A percentile compares a stretch with the other conserved stretches of the same genome.
Evolutionary conservation across 2,888 invertebrate genomes (phyloP).

Genomic region (Erannis defoliaria): DNA sequence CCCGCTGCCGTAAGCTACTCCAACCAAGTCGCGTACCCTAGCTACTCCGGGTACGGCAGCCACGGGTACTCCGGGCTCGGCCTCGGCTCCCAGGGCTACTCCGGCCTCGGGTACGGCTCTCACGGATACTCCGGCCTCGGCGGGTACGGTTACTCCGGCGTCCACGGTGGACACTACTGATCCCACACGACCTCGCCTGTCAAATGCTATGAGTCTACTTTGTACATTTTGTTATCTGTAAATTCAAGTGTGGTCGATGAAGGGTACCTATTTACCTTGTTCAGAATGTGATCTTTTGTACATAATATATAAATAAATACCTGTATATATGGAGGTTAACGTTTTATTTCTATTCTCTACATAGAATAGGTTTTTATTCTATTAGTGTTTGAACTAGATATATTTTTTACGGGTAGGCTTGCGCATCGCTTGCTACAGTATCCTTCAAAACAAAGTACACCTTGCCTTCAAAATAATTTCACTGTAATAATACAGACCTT

Average conservation of each 20-base stretch:
- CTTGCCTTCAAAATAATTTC: no score
- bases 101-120: slow-evolving; percentile 40
- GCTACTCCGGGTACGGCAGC: slow-evolving; percentile 36
- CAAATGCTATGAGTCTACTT: slow-evolving; percentile 35
- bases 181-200: slow-evolving; percentile 12
- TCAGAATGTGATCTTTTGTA: slow-evolving; percentile 42
- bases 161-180: slow-evolving; percentile 62
- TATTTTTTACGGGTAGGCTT: no score
- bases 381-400: no score
- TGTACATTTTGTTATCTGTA: slow-evolving; percentile 26
- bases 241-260: slow-evolving; percentile 35
- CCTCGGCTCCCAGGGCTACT: slow-evolving; percentile 50
- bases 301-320: slow-evolving; percentile 41
- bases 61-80: slow-evolving; percentile 16
- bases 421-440: no score
- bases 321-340: slow-evolving; percentile 31
- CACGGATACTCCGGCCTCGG: slow-evolving; percentile 47
- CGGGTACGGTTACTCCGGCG: slow-evolving; percentile 23
- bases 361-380: neutral
- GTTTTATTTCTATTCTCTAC: neutral
- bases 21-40: slow-evolving; percentile 57
- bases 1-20: slow-evolving; percentile 58
- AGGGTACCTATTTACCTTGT: slow-evolving; percentile 37
- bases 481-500: no score
- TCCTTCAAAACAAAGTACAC: no score